Percentiles rank a stretch among this genome's conserved stretches.
phyloP scores from a whole-genome alignment of 2,797 vertebrate genomes.

The Emydoidea blandingii region DNA sequence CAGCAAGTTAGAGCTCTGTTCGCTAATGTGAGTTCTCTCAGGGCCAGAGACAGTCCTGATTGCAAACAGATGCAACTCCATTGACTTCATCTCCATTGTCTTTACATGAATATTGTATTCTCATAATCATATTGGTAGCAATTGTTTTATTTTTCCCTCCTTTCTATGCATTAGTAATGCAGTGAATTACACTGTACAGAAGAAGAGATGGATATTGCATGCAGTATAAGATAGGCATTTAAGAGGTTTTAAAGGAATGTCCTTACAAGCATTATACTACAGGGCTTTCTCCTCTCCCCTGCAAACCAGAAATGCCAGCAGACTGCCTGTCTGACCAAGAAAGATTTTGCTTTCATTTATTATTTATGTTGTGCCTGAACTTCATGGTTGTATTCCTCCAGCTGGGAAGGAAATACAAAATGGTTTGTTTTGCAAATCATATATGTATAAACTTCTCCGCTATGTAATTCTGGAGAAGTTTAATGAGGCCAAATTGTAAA shows the following conservation, averaged over 20 bases:
- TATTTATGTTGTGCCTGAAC: background rate
- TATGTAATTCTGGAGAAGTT: constrained; percentile 29
- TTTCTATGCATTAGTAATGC: background rate
- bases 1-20: constrained; percentile 31
- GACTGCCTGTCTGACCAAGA: constrained; percentile 6
- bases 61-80: background rate
- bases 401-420: constrained; percentile 16
- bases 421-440: constrained; percentile 28
- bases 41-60: background rate
- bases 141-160: background rate
- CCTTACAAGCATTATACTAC: background rate
- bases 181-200: background rate
- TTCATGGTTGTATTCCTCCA: background rate
- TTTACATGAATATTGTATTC: background rate
- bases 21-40: background rate
- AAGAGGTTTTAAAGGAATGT: background rate
- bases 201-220: accelerated
- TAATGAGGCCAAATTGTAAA: constrained; percentile 39
- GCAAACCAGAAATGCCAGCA: background rate
- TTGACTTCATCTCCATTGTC: background rate
- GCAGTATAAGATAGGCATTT: background rate
- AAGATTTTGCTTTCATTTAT: constrained; percentile 12
- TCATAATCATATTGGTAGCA: background rate
- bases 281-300: background rate
- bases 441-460: background rate